Evolutionary conservation across 2,113 vertebrate genomes (phyloP), one percentile per base, ranked within the genome.

Genomic region (Girardinichthys multiradiatus): DNA sequence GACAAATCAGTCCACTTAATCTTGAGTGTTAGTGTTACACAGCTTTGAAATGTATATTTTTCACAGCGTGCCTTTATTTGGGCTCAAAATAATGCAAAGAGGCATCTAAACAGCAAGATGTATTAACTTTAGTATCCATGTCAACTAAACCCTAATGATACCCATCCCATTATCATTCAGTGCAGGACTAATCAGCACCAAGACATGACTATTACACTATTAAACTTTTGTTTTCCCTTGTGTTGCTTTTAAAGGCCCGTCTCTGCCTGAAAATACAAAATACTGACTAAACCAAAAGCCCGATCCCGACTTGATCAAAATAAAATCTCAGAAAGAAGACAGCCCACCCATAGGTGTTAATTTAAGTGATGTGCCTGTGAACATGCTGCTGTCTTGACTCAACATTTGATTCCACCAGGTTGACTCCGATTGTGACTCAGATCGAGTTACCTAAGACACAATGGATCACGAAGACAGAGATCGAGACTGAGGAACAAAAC

Each of bases 401-500:
- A 89, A 57, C 93, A 87, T 95, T 94, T 95, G 92, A 95, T 94
- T 90, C 89, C 94, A 93, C 92, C 94, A 95, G 94, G 94, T 95
- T 94, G 91, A 88, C 93, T 93, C 92, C 93, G 92, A 92, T 90
- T 94, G 89, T 89, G 90, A 90, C 88, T 90, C 89, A 87, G 87
- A 86, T 87, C 77, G 72, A 86, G 86, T 91, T 89, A 91, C 87
- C 88, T 93, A 92, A 85, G 89, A 91, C 92, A 90, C 87, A 90
- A 74, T 86, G 89, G 90, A 93, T 91, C 90, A 91, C 82, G 92
- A 91, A 92, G 80, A 90, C 89, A 89, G 85, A 90, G 85, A 81
- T 90, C 74, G 85, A 89, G 86, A 88, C 87, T 89, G 87, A 90
- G 83, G 85, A 92, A 85, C 86, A 90, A 92, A 90, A 91, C 89